Evolutionary conservation across 2,113 vertebrate species (phyloP), one percentile per base, ranked within the genome.

Genomic region (Jacana jacana): DNA sequence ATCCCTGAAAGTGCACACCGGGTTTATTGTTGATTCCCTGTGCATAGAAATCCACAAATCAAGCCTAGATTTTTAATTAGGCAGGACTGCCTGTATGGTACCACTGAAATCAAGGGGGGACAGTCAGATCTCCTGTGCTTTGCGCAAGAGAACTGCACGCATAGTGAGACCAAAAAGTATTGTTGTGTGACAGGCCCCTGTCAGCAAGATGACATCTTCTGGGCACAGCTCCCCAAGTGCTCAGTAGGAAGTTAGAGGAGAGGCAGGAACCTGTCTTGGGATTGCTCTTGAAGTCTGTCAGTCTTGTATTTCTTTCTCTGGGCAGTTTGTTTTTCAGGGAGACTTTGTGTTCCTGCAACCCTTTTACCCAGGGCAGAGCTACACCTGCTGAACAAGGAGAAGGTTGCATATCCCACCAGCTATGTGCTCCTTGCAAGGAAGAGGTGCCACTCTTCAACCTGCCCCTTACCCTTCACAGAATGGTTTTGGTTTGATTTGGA

Each of bases 61-160:
- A 92, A 87, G 91, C 60, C 37, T 39, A 51, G 84, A 39, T 64
- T 92, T 92, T 92, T 64, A 93, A 95, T 95, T 23, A 71, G 81
- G 49, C 24, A 39, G 77, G 57, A 37, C 65, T 75, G 65, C 46
- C 80, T 68, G 46, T 75, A 60, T 2, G 1, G 17, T 44, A 60
- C 33, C 39, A 8, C 1, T 78, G 86, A 75, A 81, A 87, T 86
- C 42, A 71, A 81, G 48, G 69, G 48, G 48, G 64, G 61, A 17
- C 71, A 39, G 30, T 23, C 46, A 33, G 42, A 17, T 52, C 64
- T 86, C 68, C 64, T 23, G 18, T 33, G 63, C 82, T 83, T 82
- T 49, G 31, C 64, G 58, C 3, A 4, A 64, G 66, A 52, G 17
- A 24, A 23, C 57, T 76, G 57, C 57, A 49, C 16, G 6, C 6